Evolutionary conservation across 2,797 vertebrate genomes (phyloP).

Genomic region (Anguilla anguilla): DNA sequence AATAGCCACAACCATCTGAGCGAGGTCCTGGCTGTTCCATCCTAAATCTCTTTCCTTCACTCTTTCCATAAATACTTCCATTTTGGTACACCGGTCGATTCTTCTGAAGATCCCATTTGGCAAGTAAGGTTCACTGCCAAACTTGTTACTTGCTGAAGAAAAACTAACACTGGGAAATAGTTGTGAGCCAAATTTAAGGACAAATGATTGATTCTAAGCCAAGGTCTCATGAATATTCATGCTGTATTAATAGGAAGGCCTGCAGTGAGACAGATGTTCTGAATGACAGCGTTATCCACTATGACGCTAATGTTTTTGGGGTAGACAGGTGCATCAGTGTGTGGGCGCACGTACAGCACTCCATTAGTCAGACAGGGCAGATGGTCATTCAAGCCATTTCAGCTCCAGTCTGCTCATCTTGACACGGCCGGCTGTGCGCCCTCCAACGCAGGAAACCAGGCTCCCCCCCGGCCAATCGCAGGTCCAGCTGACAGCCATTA

Average conservation of each 20-base stretch:
- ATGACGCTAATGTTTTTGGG: neutral
- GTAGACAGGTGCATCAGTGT: neutral
- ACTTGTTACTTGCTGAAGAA: neutral
- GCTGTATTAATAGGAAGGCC: constrained; percentile 20
- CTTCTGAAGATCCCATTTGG: constrained; percentile 24
- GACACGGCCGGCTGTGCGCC: neutral
- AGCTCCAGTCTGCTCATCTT: neutral
- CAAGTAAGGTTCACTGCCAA: neutral
- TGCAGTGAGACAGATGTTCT: neutral
- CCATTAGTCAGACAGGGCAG: constrained; percentile 33
- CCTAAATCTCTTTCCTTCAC: constrained; percentile 13
- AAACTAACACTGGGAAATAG: too few species aligned
- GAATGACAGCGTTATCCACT: constrained; percentile 2
- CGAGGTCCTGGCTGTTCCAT: constrained; percentile 51
- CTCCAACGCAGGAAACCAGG: too few species aligned
- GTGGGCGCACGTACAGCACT: neutral
- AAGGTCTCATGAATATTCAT: constrained; percentile 28
- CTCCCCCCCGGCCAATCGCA: neutral
- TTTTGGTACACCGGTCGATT: neutral
- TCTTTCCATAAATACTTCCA: neutral
- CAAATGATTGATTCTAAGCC: neutral
- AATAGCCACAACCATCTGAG: constrained; percentile 81
- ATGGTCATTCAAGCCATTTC: constrained; percentile 47
- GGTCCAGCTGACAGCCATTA: neutral
- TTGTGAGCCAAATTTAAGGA: too few species aligned